Percentiles rank a stretch among this genome's conserved stretches.
phyloP scores from a whole-genome alignment of 2,797 vertebrate species.

The Prunella strophiata region DNA sequence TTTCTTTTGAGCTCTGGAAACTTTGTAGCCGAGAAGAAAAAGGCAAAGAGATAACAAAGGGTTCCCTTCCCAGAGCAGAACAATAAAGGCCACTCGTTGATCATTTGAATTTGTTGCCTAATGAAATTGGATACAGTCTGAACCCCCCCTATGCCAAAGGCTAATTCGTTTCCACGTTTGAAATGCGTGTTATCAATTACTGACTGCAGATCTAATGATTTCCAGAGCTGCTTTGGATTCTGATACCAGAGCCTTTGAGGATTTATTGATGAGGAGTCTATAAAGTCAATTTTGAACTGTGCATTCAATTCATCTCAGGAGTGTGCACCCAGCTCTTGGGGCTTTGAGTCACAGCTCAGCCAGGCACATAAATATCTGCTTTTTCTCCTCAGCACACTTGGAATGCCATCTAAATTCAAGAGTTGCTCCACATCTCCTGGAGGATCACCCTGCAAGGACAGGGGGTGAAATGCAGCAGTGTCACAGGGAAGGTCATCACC shows the following conservation, averaged over 20 bases:
- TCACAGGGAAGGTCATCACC: background rate
- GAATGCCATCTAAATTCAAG: background rate
- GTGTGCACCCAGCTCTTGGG: background rate
- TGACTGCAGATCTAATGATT: slow-evolving; percentile 59
- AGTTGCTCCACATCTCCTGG: background rate
- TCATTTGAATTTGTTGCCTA: slow-evolving; percentile 53
- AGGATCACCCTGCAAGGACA: background rate
- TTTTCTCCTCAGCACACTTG: background rate
- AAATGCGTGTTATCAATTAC: slow-evolving; percentile 63
- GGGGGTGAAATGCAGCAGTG: background rate
- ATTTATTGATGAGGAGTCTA: slow-evolving; percentile 35
- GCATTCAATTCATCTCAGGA: background rate
- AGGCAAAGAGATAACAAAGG: background rate
- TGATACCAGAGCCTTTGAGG: slow-evolving; percentile 45
- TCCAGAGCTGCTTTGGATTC: slow-evolving; percentile 35
- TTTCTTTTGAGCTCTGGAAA: background rate
- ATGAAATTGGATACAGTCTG: slow-evolving; percentile 58
- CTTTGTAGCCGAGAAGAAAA: background rate
- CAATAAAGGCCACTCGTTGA: slow-evolving; percentile 45
- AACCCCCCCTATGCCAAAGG: slow-evolving; percentile 6
- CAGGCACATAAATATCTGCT: background rate
- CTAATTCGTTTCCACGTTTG: slow-evolving; percentile 58
- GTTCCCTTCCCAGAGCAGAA: background rate
- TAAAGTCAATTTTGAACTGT: slow-evolving; percentile 16
- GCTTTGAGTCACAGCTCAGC: background rate